A percentile compares a stretch with the other conserved stretches of the same genome.
phyloP scores from a whole-genome alignment of 1,140 invertebrate species.

The Metopolophium dirhodum region DNA sequence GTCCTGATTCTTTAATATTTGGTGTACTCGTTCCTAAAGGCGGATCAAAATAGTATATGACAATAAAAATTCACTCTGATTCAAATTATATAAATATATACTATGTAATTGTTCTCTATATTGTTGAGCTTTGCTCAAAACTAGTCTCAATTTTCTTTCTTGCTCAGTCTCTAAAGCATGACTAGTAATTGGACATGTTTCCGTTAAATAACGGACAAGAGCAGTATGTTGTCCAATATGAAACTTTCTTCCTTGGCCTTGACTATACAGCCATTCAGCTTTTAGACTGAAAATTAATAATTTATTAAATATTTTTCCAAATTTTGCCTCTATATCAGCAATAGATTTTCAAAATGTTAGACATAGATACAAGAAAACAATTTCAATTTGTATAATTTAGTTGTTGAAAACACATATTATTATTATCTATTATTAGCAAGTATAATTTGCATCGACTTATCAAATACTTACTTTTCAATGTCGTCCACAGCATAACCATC shows the following conservation, averaged over 20 bases:
- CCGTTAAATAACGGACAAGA: conserved; percentile 81
- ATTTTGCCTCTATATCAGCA: background rate
- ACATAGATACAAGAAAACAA: background rate
- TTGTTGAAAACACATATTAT: background rate
- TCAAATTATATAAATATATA: background rate
- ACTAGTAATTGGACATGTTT: conserved; percentile 77
- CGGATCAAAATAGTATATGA: background rate
- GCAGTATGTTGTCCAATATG: conserved; percentile 81
- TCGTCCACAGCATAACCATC: conserved; percentile 88
- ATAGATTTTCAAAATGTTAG: background rate
- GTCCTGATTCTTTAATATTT: conserved; percentile 26
- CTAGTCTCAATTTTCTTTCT: conserved; percentile 82
- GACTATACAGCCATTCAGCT: conserved; percentile 94
- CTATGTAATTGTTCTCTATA: conserved; percentile 77
- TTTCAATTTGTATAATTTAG: background rate
- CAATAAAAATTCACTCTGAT: background rate
- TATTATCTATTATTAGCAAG: background rate
- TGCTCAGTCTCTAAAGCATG: conserved; percentile 78
- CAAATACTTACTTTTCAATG: conserved; percentile 77
- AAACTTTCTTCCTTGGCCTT: conserved; percentile 87
- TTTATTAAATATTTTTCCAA: background rate
- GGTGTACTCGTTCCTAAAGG: background rate
- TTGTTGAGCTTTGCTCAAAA: conserved; percentile 87
- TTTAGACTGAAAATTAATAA: conserved; percentile 73
- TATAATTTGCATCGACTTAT: background rate